These are phyloP conservation scores for Gallinago solitaria DNA, from an alignment of 2,797 vertebrate genomes.

Conservation along the genomic window DNA sequence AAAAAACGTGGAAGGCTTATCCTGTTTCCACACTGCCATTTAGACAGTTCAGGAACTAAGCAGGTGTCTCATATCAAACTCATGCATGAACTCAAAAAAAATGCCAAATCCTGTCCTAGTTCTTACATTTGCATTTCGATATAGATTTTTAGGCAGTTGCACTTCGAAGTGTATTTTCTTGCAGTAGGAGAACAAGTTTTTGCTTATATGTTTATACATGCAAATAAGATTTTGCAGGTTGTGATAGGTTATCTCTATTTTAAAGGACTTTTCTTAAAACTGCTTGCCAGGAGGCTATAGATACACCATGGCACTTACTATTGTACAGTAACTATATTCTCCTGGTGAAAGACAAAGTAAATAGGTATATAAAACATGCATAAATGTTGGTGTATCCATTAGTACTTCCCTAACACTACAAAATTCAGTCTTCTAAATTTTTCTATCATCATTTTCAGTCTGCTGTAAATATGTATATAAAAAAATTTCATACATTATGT, in stretches of 20 bases:
- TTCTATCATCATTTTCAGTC: background rate
- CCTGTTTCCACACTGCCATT: background rate
- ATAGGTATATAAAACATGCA: background rate
- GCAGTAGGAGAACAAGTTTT: background rate
- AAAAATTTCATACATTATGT: background rate
- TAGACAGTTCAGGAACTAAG: background rate
- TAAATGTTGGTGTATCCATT: background rate
- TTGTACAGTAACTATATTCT: background rate
- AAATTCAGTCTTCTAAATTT: background rate
- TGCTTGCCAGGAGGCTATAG: background rate
- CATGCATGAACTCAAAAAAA: background rate
- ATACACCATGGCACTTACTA: background rate
- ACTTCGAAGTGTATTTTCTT: background rate
- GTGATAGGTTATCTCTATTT: background rate
- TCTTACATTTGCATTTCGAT: background rate
- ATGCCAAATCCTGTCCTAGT: background rate
- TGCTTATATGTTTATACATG: background rate
- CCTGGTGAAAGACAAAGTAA: background rate
- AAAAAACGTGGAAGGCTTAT: background rate
- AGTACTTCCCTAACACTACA: background rate
- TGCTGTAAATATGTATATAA: background rate
- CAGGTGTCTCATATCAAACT: background rate
- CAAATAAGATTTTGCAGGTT: background rate
- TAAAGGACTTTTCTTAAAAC: background rate
- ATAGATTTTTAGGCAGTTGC: background rate